phyloP scores from a whole-genome alignment of 2,888 invertebrate genomes.

The Monoplex corrugatus region DNA sequence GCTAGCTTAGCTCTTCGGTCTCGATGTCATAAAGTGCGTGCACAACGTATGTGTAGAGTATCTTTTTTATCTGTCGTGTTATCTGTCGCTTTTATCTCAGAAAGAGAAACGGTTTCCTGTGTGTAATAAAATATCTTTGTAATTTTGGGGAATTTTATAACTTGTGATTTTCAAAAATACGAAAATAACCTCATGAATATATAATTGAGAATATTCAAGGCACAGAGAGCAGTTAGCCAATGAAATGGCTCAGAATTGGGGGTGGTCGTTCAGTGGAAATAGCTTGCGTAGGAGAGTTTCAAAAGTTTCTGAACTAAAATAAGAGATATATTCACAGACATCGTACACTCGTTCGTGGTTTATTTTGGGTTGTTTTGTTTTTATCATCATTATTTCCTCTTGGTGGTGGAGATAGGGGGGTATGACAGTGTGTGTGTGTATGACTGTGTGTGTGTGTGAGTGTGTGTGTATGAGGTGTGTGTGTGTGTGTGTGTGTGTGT shows the following conservation, averaged over 20 bases:
- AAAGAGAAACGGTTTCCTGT: background rate
- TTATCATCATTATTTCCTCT: too few species aligned
- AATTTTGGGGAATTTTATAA: background rate
- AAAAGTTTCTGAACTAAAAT: background rate
- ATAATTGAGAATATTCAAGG: conserved; percentile 47
- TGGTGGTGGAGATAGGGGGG: background rate
- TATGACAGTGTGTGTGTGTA: background rate
- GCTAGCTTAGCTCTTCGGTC: conserved; percentile 51
- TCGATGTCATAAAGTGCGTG: conserved; percentile 55
- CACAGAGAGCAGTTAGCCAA: conserved; percentile 56
- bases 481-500: too few species aligned
- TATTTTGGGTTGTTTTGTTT: too few species aligned
- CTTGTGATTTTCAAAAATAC: background rate
- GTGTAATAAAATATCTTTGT: background rate
- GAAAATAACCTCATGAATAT: conserved; percentile 58
- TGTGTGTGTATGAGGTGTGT: too few species aligned
- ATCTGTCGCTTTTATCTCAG: background rate
- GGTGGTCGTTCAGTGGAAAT: conserved; percentile 10
- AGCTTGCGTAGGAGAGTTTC: background rate
- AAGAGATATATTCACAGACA: too few species aligned
- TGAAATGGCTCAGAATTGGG: conserved; percentile 46
- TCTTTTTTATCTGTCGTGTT: background rate
- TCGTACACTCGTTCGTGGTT: too few species aligned
- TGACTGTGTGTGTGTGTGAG: too few species aligned
- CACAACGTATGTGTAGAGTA: background rate